A percentile compares a stretch with the other conserved stretches of the same genome.
These are phyloP conservation scores for Protonemura montana DNA, from an alignment of 2,888 invertebrate species.

Conservation along the genomic window DNA sequence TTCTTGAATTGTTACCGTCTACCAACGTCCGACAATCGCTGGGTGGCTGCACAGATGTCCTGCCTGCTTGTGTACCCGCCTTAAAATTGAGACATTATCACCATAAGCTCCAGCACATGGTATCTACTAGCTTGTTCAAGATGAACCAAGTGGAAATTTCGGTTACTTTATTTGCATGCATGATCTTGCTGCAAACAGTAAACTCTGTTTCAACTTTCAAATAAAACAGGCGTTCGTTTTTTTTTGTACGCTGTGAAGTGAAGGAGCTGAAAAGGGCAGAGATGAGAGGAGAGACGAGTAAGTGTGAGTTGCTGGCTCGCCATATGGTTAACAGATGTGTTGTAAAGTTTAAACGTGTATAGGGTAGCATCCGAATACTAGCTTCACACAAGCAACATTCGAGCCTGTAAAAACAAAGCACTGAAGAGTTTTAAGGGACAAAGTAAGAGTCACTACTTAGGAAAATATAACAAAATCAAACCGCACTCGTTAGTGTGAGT, in stretches of 20 bases:
- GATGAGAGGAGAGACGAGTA: not conserved
- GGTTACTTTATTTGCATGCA: constrained; percentile 1
- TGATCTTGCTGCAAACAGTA: not conserved
- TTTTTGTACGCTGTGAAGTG: constrained; percentile 4
- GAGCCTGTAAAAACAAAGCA: not conserved
- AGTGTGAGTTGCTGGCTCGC: no score
- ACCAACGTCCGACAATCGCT: not conserved
- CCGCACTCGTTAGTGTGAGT: not conserved
- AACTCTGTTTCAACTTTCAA: not conserved
- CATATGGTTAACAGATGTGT: not conserved
- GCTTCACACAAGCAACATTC: not conserved
- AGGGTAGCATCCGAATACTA: not conserved
- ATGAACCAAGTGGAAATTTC: not conserved
- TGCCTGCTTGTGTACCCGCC: not conserved
- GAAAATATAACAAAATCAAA: not conserved
- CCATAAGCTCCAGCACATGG: not conserved
- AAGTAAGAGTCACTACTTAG: not conserved
- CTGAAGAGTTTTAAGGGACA: not conserved
- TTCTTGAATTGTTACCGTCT: constrained; percentile 7
- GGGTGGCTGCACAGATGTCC: not conserved
- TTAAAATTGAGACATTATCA: not conserved
- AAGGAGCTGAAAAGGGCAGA: not conserved
- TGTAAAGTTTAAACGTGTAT: not conserved
- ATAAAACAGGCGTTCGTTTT: not conserved
- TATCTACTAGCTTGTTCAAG: not conserved